Evolutionary conservation across 2,888 invertebrate genomes (phyloP).

Genomic region (Andrena trimmerana): DNA sequence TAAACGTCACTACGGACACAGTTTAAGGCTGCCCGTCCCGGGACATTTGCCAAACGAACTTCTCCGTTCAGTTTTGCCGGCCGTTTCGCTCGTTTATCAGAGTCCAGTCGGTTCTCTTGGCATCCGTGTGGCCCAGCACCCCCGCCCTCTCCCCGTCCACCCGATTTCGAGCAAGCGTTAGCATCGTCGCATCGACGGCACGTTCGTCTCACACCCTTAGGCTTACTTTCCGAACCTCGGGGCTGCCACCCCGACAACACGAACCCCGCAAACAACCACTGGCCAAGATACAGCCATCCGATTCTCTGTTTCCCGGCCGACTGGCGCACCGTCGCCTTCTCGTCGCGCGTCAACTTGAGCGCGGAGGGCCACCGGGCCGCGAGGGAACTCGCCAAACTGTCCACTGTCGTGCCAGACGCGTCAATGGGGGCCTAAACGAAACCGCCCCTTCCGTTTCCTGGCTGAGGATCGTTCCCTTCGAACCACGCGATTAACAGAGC

Average conservation of each 20-base stretch:
- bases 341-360: constrained; percentile 22
- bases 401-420: constrained; percentile 74
- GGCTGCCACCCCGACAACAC: constrained; percentile 45
- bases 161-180: constrained; percentile 61
- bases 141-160: background rate
- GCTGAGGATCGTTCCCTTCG: background rate
- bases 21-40: constrained; percentile 44
- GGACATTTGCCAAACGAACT: constrained; percentile 67
- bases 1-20: constrained; percentile 58
- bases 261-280: constrained; percentile 30
- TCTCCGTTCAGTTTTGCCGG: constrained; percentile 47
- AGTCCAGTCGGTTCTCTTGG: constrained; percentile 30
- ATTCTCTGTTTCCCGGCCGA: constrained; percentile 30
- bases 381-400: constrained; percentile 73
- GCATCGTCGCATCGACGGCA: constrained; percentile 69
- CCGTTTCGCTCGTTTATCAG: constrained; percentile 58
- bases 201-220: constrained; percentile 70
- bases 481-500: background rate
- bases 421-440: constrained; percentile 62
- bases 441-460: constrained; percentile 8
- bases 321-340: constrained; percentile 41
- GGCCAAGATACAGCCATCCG: constrained; percentile 41
- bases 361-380: constrained; percentile 36
- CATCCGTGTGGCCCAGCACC: constrained; percentile 13
- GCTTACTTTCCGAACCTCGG: constrained; percentile 53